Conservation (phyloP, 2,888 invertebrate genomes). For the Dicyrtoma fusca region DNA sequence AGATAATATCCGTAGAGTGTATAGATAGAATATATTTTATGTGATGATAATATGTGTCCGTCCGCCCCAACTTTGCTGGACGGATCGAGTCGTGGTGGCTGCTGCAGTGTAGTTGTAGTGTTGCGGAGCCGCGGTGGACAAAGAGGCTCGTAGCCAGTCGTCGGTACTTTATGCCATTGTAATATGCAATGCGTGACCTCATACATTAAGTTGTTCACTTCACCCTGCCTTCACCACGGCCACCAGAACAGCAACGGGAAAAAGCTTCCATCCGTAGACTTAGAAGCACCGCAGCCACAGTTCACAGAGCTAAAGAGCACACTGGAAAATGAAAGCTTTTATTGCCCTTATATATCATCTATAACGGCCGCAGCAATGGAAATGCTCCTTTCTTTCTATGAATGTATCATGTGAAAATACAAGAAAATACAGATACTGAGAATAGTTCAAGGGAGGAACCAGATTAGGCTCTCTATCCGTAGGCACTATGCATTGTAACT, state of each 20-base stretch:
- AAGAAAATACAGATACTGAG: too few species aligned
- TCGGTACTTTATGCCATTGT: constrained; percentile 29
- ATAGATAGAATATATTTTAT: too few species aligned
- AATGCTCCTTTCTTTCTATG: constrained; percentile 17
- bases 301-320: background rate
- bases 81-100: too few species aligned
- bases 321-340: constrained; percentile 46
- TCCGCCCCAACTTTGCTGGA: too few species aligned
- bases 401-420: constrained; percentile 39
- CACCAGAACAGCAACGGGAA: too few species aligned
- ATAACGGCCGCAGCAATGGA: constrained; percentile 31
- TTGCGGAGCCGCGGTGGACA: background rate
- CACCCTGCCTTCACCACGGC: background rate
- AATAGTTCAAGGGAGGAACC: constrained; percentile 42
- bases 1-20: too few species aligned
- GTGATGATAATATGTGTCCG: too few species aligned
- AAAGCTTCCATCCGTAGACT: too few species aligned
- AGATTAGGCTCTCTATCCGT: too few species aligned
- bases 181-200: constrained; percentile 44
- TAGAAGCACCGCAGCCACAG: too few species aligned
- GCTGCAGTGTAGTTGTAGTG: too few species aligned
- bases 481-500: too few species aligned
- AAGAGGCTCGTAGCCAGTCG: background rate
- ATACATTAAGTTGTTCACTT: constrained; percentile 37
- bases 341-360: constrained; percentile 48